A percentile compares a stretch with the other conserved stretches of the same genome.
phyloP scores from a whole-genome alignment of 1,140 invertebrate species.

The Littorina saxatilis region DNA sequence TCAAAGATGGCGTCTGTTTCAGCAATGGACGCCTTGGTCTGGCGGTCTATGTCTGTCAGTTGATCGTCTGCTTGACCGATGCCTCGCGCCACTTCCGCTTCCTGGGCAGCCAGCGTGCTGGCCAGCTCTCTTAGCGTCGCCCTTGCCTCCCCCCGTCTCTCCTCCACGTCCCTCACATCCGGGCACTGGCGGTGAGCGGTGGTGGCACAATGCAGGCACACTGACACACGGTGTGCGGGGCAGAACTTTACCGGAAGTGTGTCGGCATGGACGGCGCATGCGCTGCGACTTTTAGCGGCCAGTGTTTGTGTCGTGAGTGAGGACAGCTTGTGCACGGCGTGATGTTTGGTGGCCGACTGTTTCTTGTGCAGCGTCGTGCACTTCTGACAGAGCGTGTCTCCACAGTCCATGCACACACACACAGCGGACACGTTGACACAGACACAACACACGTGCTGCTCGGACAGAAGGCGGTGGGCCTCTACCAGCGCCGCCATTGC shows the following conservation, averaged over 20 bases:
- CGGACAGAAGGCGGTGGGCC: background rate
- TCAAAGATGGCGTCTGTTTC: conserved; percentile 2
- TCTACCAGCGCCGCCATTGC: conserved; percentile 5
- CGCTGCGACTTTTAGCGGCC: background rate
- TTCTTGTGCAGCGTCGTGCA: background rate
- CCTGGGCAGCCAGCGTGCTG: background rate
- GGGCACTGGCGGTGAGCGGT: background rate
- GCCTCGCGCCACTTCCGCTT: background rate
- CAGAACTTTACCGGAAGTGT: background rate
- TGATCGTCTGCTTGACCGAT: conserved; percentile 6
- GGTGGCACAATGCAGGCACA: background rate
- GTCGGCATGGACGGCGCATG: background rate
- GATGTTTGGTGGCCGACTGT: background rate
- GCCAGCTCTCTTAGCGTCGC: background rate
- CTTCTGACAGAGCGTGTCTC: background rate
- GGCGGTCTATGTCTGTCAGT: background rate
- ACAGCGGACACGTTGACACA: background rate
- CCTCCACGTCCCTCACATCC: background rate
- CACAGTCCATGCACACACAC: background rate
- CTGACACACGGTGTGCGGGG: background rate
- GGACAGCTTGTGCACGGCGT: conserved; percentile 5
- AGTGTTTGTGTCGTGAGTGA: background rate
- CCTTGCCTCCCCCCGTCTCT: background rate
- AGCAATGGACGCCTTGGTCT: background rate
- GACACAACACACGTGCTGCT: background rate